Evolutionary conservation across 1,140 invertebrate species (phyloP).

Genomic region (Heliconius nattereri): DNA sequence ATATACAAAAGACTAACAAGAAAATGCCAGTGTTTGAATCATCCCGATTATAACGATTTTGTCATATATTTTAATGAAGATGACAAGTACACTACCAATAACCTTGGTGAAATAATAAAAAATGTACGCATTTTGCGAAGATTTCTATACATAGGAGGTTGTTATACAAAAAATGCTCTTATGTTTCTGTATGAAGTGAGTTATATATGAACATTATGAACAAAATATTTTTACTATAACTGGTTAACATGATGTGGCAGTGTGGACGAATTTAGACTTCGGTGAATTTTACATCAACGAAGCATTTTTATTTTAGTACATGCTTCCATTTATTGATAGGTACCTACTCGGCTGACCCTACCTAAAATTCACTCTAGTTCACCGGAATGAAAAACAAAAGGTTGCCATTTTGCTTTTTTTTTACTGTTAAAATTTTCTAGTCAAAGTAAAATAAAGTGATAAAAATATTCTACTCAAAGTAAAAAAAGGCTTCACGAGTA

Average conservation of each 20-base stretch:
- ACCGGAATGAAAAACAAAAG: too few species aligned
- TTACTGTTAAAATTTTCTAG: not conserved
- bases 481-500: too few species aligned
- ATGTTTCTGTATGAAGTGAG: constrained; percentile 70
- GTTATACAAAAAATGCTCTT: constrained; percentile 64
- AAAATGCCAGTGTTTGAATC: constrained; percentile 70
- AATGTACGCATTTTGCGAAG: constrained; percentile 69
- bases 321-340: too few species aligned
- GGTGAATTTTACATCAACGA: too few species aligned
- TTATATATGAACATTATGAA: not conserved
- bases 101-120: constrained; percentile 68
- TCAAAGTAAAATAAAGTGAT: not conserved
- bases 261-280: not conserved
- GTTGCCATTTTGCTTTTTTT: too few species aligned
- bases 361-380: too few species aligned
- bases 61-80: constrained; percentile 71
- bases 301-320: too few species aligned
- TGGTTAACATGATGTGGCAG: not conserved
- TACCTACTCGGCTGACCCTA: too few species aligned
- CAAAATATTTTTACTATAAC: not conserved
- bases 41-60: constrained; percentile 65
- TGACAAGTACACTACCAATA: constrained; percentile 58
- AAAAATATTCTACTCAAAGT: not conserved
- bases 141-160: constrained; percentile 67
- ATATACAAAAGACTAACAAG: constrained; percentile 65